Evolutionary conservation across 2,797 vertebrate species (phyloP).

Genomic region (Hylomyscus alleni): DNA sequence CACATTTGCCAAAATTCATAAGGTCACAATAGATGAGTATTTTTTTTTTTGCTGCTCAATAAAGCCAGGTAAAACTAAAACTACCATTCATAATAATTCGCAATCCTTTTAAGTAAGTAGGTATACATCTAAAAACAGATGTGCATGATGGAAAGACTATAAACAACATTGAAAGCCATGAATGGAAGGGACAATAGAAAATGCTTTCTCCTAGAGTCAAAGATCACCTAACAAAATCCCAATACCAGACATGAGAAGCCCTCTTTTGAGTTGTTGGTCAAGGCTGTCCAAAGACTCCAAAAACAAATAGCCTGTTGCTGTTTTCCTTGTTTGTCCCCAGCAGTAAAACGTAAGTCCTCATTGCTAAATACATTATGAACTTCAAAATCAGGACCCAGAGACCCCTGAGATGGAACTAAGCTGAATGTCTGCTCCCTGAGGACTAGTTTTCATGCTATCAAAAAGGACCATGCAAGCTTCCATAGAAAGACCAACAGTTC

Average conservation of each 20-base stretch:
- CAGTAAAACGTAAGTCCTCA: not conserved
- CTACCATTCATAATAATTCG: constrained; percentile 2
- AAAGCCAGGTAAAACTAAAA: constrained; percentile 41
- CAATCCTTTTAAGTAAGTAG: not conserved
- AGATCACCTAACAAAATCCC: not conserved
- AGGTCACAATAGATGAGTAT: not conserved
- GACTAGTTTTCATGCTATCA: not conserved
- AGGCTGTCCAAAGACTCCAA: not conserved
- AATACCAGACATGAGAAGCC: not conserved
- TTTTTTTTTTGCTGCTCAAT: constrained; percentile 33
- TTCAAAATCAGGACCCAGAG: not conserved
- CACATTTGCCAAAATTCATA: constrained; percentile 41
- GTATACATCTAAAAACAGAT: constrained; percentile 1
- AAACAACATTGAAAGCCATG: not conserved
- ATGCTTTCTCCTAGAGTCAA: not conserved
- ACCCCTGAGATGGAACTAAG: not conserved
- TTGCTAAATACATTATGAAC: not conserved
- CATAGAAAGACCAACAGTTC: not conserved
- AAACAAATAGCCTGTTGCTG: not conserved
- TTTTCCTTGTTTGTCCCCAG: not conserved
- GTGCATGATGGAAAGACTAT: constrained; percentile 29
- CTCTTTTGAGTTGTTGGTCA: not conserved
- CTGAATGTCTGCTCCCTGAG: not conserved
- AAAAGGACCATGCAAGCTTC: not conserved
- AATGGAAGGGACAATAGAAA: not conserved